Conservation (phyloP, 2,888 invertebrate genomes). For the Drosophila mayaguana region DNA sequence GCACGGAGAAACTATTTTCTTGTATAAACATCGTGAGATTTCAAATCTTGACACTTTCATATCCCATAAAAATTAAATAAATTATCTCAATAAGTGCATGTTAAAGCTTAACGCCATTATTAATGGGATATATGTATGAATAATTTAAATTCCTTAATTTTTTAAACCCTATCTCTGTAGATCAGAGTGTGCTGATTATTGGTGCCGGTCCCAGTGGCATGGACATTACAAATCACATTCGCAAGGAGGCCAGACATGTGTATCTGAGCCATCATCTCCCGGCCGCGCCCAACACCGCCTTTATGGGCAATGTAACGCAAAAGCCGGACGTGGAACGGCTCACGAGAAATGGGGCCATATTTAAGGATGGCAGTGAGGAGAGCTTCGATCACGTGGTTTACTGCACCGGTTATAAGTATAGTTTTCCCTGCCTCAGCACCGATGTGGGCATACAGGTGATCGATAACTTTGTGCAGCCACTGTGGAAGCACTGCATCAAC, state of each 20-base stretch:
- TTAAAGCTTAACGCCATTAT: neutral
- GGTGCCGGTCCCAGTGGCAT: conserved; percentile 95
- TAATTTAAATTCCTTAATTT: neutral
- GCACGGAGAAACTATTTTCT: neutral
- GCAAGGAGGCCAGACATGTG: conserved; percentile 87
- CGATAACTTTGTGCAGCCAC: conserved; percentile 91
- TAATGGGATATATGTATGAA: neutral
- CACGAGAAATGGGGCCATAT: conserved; percentile 86
- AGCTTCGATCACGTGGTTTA: conserved; percentile 89
- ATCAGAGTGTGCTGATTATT: conserved; percentile 90
- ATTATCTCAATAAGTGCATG: neutral
- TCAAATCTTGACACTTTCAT: too few species aligned
- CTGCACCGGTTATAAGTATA: conserved; percentile 92
- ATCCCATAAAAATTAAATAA: neutral
- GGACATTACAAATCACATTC: conserved; percentile 90
- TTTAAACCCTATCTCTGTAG: conserved; percentile 73
- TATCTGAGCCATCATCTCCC: conserved; percentile 90
- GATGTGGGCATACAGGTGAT: conserved; percentile 90
- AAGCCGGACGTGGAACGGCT: conserved; percentile 88
- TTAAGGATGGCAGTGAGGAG: conserved; percentile 88
- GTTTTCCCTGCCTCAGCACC: conserved; percentile 90
- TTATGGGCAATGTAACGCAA: conserved; percentile 89
- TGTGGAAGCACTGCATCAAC: conserved; percentile 95
- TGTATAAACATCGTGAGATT: neutral
- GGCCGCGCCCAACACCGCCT: conserved; percentile 86